Base-by-base conservation (phyloP, 1,140 invertebrate species). In the Drosophila azteca region DNA sequence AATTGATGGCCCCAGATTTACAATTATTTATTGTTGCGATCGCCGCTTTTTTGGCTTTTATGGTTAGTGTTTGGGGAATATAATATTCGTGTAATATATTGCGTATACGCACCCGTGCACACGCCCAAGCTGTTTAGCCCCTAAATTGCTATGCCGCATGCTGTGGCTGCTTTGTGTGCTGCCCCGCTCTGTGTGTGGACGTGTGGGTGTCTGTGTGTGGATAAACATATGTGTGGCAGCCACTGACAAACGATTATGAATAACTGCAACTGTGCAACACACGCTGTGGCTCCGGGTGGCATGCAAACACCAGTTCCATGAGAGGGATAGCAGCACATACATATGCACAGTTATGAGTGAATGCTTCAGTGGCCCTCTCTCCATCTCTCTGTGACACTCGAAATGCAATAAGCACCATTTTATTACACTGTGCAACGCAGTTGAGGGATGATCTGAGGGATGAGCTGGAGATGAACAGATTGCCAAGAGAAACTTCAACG, bases 171-270 rank as follows among this genome's bases (percentile, higher is more conserved):
- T 83, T 66, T 84, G 66, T 64, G 76, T 64, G 49, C 35, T 50
- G 15, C 44, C 15, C 15, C 20, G 3, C 24, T 6, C 17, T 6
- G 6, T 53, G 11, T 17, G 45, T 39, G 15, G 17, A 41, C 11
- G 22, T 29, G 17, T 22, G 48, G 71, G 61, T 31, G 50, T n/a
- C 6, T 45, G 43, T 22, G 29, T 64, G 60, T 49, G 39, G 44
- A 59, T 60, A 45, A 50, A 39, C 59, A 65, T 45, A 48, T 66
- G 15, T 39, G 39, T 26, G 20, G 58, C 79, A 68, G 13, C 22
- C 62, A 70, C 69, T 68, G 73, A 78, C 81, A 87, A 81, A 85
- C 82, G 77, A 85, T 81, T 87, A 81, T 85, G 82, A 85, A 87
- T 87, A 81, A 61, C 81, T 85, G 65, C 72, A 60, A 24, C 44